Percentiles rank a stretch among this genome's conserved stretches.
phyloP scores from a whole-genome alignment of 2,797 vertebrate species.

The Sebastes melanostomus region DNA sequence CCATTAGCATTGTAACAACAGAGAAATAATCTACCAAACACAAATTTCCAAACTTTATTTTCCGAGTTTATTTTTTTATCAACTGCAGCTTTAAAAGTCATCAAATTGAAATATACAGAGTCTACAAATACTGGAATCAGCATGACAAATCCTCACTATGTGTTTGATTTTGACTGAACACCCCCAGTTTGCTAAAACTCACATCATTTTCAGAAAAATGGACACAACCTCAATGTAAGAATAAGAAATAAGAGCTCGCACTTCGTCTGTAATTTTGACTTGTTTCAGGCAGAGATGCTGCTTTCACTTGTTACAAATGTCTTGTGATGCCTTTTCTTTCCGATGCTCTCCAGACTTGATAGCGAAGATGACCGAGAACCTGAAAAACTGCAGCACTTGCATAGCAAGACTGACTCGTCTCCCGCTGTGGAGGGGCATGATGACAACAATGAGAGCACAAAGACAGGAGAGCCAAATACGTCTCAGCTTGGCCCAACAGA shows the following conservation, averaged over 20 bases:
- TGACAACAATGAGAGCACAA: slow-evolving; percentile 59
- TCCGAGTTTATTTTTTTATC: too few species aligned
- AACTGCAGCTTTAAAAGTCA: background rate
- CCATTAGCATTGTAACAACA: too few species aligned
- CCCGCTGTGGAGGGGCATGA: slow-evolving; percentile 41
- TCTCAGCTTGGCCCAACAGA: slow-evolving; percentile 62
- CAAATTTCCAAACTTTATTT: too few species aligned
- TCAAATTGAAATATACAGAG: background rate
- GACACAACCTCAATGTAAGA: slow-evolving; percentile 2
- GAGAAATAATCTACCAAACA: too few species aligned
- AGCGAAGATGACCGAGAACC: slow-evolving; percentile 67
- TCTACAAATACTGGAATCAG: background rate
- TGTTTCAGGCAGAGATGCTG: background rate
- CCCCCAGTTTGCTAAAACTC: background rate
- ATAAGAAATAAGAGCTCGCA: background rate
- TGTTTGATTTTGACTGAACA: background rate
- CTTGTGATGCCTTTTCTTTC: background rate
- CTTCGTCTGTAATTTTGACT: background rate
- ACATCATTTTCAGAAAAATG: background rate
- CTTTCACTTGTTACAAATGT: background rate
- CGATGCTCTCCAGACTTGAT: slow-evolving; percentile 59
- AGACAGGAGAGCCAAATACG: slow-evolving; percentile 65
- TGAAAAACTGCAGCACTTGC: slow-evolving; percentile 58
- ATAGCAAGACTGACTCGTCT: slow-evolving; percentile 39
- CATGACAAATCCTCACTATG: background rate